Percentiles rank a stretch among this genome's conserved stretches.
Conservation (phyloP, 2,113 vertebrate species). For the Lampris megalopsis region DNA sequence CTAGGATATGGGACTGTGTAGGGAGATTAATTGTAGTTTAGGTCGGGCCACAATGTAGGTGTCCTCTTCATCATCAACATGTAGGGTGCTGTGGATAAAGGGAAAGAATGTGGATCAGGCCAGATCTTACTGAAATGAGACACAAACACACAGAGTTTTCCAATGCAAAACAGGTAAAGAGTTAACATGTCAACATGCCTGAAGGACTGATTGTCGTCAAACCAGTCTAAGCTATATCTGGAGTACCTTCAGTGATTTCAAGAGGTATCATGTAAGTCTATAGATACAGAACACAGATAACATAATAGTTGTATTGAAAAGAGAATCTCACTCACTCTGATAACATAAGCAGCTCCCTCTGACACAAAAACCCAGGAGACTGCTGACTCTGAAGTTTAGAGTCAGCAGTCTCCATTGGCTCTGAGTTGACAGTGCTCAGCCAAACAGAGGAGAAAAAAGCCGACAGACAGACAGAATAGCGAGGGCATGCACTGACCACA, state of each 20-base stretch:
- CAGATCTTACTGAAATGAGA: neutral
- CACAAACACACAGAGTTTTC: neutral
- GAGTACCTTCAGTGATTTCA: neutral
- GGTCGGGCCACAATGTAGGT: neutral
- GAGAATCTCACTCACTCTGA: constrained; percentile 29
- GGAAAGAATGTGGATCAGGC: neutral
- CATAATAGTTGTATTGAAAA: constrained; percentile 25
- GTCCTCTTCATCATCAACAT: constrained; percentile 31
- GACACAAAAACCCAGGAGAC: constrained; percentile 38
- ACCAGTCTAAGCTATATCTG: neutral
- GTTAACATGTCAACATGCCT: neutral
- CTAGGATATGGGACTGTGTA: constrained; percentile 12
- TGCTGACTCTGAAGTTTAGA: constrained; percentile 21
- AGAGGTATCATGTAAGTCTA: neutral
- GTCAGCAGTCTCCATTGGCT: constrained; percentile 67
- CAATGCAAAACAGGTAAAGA: neutral
- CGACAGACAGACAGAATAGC: neutral
- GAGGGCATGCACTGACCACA: constrained; percentile 10
- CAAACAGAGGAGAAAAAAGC: constrained; percentile 38
- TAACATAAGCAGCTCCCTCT: constrained; percentile 59
- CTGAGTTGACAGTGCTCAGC: constrained; percentile 30
- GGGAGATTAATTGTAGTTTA: constrained; percentile 26
- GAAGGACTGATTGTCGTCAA: neutral
- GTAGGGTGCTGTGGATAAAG: constrained; percentile 39
- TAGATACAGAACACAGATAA: neutral